These are phyloP conservation scores for Scleropages formosus DNA, from an alignment of 2,797 vertebrate species.

Conservation along the genomic window DNA sequence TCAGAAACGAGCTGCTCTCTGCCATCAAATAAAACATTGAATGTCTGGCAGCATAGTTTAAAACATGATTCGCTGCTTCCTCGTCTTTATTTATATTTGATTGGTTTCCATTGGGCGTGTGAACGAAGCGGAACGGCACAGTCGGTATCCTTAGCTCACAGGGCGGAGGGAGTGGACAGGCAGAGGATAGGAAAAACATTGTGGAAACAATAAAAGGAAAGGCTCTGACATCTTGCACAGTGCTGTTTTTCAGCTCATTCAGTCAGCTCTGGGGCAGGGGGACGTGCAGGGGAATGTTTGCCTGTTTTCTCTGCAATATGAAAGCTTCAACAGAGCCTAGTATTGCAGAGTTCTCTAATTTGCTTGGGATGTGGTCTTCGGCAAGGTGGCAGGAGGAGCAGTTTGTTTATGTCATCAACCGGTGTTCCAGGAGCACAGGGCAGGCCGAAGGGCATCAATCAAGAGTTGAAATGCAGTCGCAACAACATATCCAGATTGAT, in stretches of 20 bases:
- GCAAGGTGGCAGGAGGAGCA: too few species aligned
- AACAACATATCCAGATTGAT: too few species aligned
- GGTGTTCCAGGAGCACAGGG: too few species aligned
- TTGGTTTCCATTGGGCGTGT: conserved; percentile 59
- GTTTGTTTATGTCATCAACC: too few species aligned
- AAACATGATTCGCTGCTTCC: conserved; percentile 67
- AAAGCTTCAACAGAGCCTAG: too few species aligned
- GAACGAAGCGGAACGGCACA: neutral
- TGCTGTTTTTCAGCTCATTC: neutral
- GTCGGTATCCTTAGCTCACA: neutral
- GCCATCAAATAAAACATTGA: conserved; percentile 67
- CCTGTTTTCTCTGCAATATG: neutral
- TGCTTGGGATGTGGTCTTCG: too few species aligned
- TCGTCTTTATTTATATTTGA: conserved; percentile 72
- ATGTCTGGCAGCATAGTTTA: conserved; percentile 66
- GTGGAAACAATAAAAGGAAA: conserved; percentile 15
- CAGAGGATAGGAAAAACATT: conserved; percentile 48
- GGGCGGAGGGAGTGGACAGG: conserved; percentile 24
- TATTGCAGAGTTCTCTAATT: too few species aligned
- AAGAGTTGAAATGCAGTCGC: too few species aligned
- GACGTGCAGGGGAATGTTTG: neutral
- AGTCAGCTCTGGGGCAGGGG: neutral
- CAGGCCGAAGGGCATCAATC: too few species aligned
- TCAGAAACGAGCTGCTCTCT: conserved; percentile 69
- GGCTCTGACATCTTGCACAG: neutral